These are phyloP conservation scores for Hipparchia semele DNA, from an alignment of 2,888 invertebrate genomes.

Conservation along the genomic window DNA sequence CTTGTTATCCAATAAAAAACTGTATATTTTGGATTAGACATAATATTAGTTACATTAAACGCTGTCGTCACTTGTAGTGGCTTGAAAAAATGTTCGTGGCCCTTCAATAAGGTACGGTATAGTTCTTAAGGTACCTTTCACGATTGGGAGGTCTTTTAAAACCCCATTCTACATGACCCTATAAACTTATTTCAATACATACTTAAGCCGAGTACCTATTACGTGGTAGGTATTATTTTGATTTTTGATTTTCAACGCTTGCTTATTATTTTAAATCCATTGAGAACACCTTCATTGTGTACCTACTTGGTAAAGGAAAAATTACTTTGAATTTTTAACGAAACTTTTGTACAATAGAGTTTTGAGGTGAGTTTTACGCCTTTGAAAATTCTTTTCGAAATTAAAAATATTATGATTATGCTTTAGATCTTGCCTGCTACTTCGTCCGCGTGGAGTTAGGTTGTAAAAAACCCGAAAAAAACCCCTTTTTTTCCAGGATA, in stretches of 20 bases:
- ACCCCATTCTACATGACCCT: background rate
- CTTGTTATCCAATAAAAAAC: too few relatives aligned
- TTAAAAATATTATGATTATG: too few relatives aligned
- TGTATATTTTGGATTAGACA: too few relatives aligned
- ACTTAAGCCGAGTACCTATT: background rate
- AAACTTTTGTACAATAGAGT: slow-evolving; percentile 8
- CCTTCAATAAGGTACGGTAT: background rate
- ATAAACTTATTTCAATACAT: slow-evolving; percentile 6
- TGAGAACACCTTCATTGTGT: slow-evolving; percentile 13
- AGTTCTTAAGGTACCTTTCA: slow-evolving; percentile 1
- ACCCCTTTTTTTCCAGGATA: too few relatives aligned
- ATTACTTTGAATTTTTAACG: slow-evolving; percentile 9
- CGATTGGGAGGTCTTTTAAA: background rate
- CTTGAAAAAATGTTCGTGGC: background rate
- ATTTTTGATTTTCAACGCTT: slow-evolving; percentile 18
- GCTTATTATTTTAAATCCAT: slow-evolving; percentile 13
- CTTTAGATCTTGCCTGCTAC: too few relatives aligned
- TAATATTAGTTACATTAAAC: too few relatives aligned
- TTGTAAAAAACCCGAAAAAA: too few relatives aligned
- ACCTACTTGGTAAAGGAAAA: background rate
- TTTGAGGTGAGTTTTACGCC: background rate
- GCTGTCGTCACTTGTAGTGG: too few relatives aligned
- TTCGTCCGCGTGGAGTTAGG: too few relatives aligned
- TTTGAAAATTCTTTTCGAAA: background rate
- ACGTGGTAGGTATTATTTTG: background rate